A percentile compares a stretch with the other conserved stretches of the same genome.
Evolutionary conservation across 2,888 invertebrate genomes (phyloP).

Genomic region (Athetis lepigone): DNA sequence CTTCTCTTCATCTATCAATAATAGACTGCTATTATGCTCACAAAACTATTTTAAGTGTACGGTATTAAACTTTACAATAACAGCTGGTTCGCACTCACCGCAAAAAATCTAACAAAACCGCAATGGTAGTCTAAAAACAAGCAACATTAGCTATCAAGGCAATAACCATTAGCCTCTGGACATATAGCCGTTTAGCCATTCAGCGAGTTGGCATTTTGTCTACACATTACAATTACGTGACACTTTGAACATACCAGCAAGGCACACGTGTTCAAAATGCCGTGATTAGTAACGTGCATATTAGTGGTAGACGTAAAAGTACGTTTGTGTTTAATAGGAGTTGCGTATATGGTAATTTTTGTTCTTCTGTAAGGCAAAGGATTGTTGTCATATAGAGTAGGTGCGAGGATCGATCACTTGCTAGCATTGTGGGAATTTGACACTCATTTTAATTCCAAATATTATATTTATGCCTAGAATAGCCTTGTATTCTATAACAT

Average conservation of each 20-base stretch:
- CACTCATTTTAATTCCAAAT: too few species aligned
- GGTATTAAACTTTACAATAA: too few species aligned
- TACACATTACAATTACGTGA: slow-evolving; percentile 57
- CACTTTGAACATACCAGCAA: slow-evolving; percentile 19
- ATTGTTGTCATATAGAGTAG: too few species aligned
- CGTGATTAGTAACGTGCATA: slow-evolving; percentile 13
- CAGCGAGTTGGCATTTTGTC: slow-evolving; percentile 54
- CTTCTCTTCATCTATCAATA: too few species aligned
- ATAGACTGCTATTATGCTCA: too few species aligned
- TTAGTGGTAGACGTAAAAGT: neutral
- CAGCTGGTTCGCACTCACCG: too few species aligned
- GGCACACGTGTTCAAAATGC: slow-evolving; percentile 9
- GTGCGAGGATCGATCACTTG: too few species aligned
- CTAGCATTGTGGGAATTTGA: too few species aligned
- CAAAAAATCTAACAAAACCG: neutral
- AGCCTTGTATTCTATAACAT: too few species aligned
- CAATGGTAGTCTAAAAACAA: slow-evolving; percentile 3
- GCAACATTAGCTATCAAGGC: slow-evolving; percentile 1
- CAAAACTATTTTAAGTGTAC: too few species aligned
- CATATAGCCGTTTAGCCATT: slow-evolving; percentile 61
- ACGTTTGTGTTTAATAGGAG: neutral
- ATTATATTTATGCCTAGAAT: too few species aligned
- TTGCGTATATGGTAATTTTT: neutral
- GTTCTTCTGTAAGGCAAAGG: too few species aligned
- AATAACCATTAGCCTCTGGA: slow-evolving; percentile 56